These are phyloP conservation scores for Furnarius figulus DNA, from an alignment of 2,113 vertebrate species.

Conservation along the genomic window DNA sequence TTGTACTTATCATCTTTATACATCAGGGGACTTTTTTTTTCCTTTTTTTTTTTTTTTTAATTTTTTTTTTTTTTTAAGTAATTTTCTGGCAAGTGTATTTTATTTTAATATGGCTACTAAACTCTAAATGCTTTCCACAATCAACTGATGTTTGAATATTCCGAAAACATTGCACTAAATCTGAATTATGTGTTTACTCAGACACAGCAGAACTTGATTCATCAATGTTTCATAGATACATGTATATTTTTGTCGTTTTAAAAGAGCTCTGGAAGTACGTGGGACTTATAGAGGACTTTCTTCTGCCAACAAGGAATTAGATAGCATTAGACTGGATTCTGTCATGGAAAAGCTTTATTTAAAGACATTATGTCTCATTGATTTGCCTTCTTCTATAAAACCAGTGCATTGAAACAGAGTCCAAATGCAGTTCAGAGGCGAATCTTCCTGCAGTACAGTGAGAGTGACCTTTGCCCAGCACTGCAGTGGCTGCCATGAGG, in stretches of 20 bases:
- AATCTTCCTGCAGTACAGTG: too few species aligned
- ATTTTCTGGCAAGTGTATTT: background rate
- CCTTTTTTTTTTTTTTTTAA: too few species aligned
- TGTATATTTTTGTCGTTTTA: background rate
- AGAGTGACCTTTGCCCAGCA: background rate
- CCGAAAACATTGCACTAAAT: background rate
- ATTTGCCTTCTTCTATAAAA: background rate
- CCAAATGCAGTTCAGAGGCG: background rate
- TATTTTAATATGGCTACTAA: background rate
- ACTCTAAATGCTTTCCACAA: background rate
- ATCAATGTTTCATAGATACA: background rate
- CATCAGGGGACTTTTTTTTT: too few species aligned
- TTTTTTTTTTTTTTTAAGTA: background rate
- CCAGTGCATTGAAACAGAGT: too few species aligned
- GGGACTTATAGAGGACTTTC: background rate
- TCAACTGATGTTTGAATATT: background rate
- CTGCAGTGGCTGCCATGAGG: background rate
- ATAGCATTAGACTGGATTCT: background rate
- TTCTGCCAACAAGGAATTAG: background rate
- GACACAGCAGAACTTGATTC: background rate
- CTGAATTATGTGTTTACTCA: conserved; percentile 3
- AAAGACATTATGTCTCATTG: background rate
- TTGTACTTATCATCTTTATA: too few species aligned
- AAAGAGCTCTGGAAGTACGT: background rate
- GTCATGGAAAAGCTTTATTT: background rate